Percentiles rank a stretch among this genome's conserved stretches.
phyloP scores from a whole-genome alignment of 2,888 invertebrate genomes.

The Sepioteuthis lessoniana region DNA sequence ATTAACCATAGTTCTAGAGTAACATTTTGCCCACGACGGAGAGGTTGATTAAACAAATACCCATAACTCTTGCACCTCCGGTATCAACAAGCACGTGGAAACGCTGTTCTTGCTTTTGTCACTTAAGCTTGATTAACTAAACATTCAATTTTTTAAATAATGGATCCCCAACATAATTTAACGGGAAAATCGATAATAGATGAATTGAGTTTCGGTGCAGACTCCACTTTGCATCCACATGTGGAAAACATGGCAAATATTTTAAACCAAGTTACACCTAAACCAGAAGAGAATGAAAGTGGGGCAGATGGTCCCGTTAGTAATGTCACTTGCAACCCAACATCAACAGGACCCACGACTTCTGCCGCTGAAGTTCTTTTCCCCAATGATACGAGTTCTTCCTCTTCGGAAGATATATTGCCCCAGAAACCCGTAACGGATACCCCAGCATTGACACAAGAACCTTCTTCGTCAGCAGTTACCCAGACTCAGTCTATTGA shows the following conservation, averaged over 20 bases:
- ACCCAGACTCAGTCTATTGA: background rate
- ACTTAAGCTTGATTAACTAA: no score
- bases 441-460: background rate
- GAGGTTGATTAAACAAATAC: background rate
- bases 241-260: background rate
- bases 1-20: no score
- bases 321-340: background rate
- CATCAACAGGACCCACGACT: background rate
- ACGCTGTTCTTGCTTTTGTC: fast-evolving
- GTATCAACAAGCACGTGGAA: background rate
- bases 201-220: background rate
- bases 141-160: background rate
- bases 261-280: background rate
- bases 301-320: background rate
- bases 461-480: background rate
- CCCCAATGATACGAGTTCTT: background rate
- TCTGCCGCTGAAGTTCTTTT: background rate
- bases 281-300: background rate
- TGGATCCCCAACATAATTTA: background rate
- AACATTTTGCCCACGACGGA: no score
- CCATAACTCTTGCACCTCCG: background rate
- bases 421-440: background rate
- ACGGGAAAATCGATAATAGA: background rate
- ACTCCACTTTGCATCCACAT: background rate
- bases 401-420: background rate